Evolutionary conservation across 1,140 invertebrate genomes (phyloP).

Genomic region (Atta cephalotes): DNA sequence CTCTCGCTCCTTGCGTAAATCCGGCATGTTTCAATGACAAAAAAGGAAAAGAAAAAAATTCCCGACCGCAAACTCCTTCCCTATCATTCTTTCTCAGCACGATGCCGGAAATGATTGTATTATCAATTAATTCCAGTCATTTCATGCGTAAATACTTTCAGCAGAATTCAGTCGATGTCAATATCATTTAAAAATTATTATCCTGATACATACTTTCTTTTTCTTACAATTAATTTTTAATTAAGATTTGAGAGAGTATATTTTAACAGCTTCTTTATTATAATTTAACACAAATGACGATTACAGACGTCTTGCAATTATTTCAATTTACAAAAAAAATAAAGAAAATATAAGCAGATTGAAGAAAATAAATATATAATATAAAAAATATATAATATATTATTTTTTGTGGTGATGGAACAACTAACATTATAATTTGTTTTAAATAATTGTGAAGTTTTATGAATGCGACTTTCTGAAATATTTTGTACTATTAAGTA

Average conservation of each 20-base stretch:
- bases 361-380: background rate
- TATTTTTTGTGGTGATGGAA: background rate
- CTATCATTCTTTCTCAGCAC: background rate
- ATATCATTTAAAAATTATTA: too few species aligned
- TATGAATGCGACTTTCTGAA: background rate
- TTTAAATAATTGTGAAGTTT: background rate
- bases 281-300: background rate
- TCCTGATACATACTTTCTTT: too few species aligned
- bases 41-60: conserved; percentile 23
- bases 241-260: background rate
- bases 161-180: conserved; percentile 12
- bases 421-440: background rate
- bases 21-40: background rate
- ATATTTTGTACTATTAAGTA: background rate
- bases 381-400: background rate
- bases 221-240: conserved; percentile 26
- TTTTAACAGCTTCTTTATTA: background rate
- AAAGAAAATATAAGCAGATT: background rate
- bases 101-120: background rate
- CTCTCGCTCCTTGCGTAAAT: background rate
- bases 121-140: background rate
- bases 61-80: conserved; percentile 37
- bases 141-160: background rate
- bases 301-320: background rate
- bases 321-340: background rate